phyloP scores from a whole-genome alignment of 2,888 invertebrate genomes.

The Pandemis corylana region DNA sequence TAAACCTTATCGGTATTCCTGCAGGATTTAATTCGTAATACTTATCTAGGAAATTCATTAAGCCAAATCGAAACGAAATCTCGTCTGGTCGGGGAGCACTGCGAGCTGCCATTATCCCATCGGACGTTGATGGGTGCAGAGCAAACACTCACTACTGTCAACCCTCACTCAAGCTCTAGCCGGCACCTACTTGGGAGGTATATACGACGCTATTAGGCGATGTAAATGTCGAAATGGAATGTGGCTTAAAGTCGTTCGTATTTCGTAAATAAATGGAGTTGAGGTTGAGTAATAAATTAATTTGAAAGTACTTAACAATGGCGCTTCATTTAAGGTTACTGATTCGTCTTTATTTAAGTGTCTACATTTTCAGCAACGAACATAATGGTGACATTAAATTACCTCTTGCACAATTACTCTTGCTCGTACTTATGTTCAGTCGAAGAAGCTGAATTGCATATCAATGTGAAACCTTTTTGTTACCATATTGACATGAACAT shows the following conservation, averaged over 20 bases:
- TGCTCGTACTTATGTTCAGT: background rate
- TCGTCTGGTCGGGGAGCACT: constrained; percentile 52
- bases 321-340: background rate
- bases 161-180: constrained; percentile 43
- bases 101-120: constrained; percentile 74
- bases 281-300: constrained; percentile 35
- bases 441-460: too few species aligned
- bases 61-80: constrained; percentile 57
- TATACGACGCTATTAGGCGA: constrained; percentile 31
- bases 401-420: background rate
- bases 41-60: constrained; percentile 64
- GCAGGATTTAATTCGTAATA: constrained; percentile 36
- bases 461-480: too few species aligned
- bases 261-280: constrained; percentile 32
- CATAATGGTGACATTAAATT: background rate
- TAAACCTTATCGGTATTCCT: constrained; percentile 18
- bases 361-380: background rate
- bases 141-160: constrained; percentile 71
- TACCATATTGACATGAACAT: too few species aligned
- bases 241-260: constrained; percentile 28
- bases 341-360: background rate
- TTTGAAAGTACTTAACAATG: constrained; percentile 18
- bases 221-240: constrained; percentile 41
- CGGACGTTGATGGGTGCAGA: constrained; percentile 67
- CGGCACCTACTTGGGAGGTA: constrained; percentile 27